phyloP scores from a whole-genome alignment of 2,888 invertebrate genomes.

The Caradrina clavipalpis region DNA sequence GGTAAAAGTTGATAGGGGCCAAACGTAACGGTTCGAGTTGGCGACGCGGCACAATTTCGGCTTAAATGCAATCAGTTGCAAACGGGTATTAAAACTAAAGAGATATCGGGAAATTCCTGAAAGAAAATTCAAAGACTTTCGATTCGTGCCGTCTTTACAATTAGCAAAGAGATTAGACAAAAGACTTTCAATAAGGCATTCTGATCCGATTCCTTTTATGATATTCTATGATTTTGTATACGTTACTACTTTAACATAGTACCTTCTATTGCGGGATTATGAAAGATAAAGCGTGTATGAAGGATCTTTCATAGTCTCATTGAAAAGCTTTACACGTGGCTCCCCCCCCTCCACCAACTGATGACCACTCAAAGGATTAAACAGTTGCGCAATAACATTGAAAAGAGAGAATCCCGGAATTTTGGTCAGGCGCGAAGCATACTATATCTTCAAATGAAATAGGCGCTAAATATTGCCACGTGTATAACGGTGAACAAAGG shows the following conservation, averaged over 20 bases:
- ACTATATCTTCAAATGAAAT: too few species aligned
- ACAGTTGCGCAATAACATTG: neutral
- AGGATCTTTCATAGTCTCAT: neutral
- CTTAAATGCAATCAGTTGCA: constrained; percentile 29
- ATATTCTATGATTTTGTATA: constrained; percentile 25
- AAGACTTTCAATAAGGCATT: constrained; percentile 17
- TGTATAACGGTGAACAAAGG: neutral
- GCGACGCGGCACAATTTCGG: neutral
- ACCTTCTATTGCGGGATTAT: constrained; percentile 7
- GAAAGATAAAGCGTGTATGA: constrained; percentile 3
- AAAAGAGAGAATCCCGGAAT: too few species aligned
- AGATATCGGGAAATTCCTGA: constrained; percentile 19
- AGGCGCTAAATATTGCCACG: neutral
- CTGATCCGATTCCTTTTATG: constrained; percentile 4
- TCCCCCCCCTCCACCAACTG: too few species aligned
- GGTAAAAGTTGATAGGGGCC: constrained; percentile 20
- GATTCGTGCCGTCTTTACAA: constrained; percentile 22
- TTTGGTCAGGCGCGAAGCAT: neutral
- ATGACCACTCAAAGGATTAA: neutral
- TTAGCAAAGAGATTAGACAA: constrained; percentile 31
- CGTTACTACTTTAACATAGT: constrained; percentile 2
- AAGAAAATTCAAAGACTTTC: constrained; percentile 25
- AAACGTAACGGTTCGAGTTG: constrained; percentile 1
- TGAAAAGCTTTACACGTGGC: neutral
- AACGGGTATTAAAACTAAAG: constrained; percentile 1